Percentiles rank a stretch among this genome's conserved stretches.
Conservation (phyloP, 2,888 invertebrate genomes). For the Ptilodon capucinus region DNA sequence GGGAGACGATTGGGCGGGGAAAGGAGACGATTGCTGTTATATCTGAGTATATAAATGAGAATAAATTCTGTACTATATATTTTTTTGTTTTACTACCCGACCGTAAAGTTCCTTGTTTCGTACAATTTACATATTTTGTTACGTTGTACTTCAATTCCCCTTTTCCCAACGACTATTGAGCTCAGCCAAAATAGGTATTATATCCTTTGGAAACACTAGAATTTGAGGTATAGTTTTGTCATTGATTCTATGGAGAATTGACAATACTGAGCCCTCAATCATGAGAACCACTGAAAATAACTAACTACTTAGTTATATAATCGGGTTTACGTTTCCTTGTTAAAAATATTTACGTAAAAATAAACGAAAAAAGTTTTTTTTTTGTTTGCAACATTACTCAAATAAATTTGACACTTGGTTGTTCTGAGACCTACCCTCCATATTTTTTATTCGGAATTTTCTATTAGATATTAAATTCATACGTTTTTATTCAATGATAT, state of each 20-base stretch:
- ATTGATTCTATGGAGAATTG: background rate
- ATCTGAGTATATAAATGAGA: conserved; percentile 75
- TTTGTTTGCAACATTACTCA: too few relatives aligned
- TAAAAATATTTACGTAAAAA: too few relatives aligned
- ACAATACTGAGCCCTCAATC: too few relatives aligned
- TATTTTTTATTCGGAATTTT: too few relatives aligned
- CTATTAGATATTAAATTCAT: too few relatives aligned
- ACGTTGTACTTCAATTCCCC: conserved; percentile 10
- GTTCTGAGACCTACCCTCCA: too few relatives aligned
- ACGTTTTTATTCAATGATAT: too few relatives aligned
- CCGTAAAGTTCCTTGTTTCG: conserved; percentile 14
- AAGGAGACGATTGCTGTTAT: conserved; percentile 65
- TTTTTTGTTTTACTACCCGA: conserved; percentile 45
- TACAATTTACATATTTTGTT: conserved; percentile 26
- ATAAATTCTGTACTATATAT: conserved; percentile 76
- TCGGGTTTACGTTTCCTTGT: too few relatives aligned
- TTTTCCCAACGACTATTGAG: conserved; percentile 13
- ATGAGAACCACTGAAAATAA: too few relatives aligned
- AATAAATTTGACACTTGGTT: too few relatives aligned
- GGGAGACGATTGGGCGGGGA: conserved; percentile 50
- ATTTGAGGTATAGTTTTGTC: background rate
- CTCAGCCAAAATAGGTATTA: background rate
- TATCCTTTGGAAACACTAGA: background rate
- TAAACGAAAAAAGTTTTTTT: too few relatives aligned
- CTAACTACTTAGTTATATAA: too few relatives aligned